phyloP scores from a whole-genome alignment of 2,888 invertebrate genomes.

The Agonopterix arenella region DNA sequence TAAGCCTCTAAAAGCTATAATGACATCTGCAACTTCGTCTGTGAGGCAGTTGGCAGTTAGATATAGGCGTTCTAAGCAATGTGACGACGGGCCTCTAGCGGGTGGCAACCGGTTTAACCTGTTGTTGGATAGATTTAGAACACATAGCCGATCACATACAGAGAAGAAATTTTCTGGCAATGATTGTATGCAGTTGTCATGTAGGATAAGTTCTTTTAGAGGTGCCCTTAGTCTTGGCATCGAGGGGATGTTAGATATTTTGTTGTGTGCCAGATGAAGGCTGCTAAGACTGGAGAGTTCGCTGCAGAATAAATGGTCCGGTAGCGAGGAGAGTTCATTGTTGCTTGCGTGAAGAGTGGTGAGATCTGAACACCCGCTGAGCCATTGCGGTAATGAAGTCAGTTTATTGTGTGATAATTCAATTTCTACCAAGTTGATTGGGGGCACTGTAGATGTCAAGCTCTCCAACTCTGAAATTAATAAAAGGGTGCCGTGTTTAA shows the following conservation, averaged over 20 bases:
- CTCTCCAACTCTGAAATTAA: constrained; percentile 82
- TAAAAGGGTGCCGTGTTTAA: background rate
- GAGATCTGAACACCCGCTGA: constrained; percentile 83
- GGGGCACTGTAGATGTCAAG: constrained; percentile 82
- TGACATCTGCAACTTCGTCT: constrained; percentile 81
- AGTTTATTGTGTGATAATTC: constrained; percentile 88
- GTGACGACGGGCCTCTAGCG: constrained; percentile 78
- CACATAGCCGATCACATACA: constrained; percentile 78
- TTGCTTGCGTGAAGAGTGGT: constrained; percentile 85
- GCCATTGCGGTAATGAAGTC: constrained; percentile 85
- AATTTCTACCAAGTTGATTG: constrained; percentile 83
- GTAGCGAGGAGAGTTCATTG: constrained; percentile 82
- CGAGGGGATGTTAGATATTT: constrained; percentile 83
- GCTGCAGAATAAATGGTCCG: constrained; percentile 84
- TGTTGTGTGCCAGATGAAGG: constrained; percentile 87
- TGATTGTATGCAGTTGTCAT: constrained; percentile 85
- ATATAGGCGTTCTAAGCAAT: constrained; percentile 80
- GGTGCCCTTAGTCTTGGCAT: constrained; percentile 80
- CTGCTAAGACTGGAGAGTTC: constrained; percentile 84
- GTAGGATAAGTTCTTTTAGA: constrained; percentile 83
- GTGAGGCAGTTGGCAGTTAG: constrained; percentile 86
- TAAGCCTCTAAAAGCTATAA: constrained; percentile 80
- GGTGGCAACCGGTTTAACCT: constrained; percentile 82
- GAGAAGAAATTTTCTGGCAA: constrained; percentile 87
- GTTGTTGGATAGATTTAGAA: constrained; percentile 88